Evolutionary conservation across 2,888 invertebrate species (phyloP), one percentile per base, ranked within the genome.

Genomic region (Troilus luridus): DNA sequence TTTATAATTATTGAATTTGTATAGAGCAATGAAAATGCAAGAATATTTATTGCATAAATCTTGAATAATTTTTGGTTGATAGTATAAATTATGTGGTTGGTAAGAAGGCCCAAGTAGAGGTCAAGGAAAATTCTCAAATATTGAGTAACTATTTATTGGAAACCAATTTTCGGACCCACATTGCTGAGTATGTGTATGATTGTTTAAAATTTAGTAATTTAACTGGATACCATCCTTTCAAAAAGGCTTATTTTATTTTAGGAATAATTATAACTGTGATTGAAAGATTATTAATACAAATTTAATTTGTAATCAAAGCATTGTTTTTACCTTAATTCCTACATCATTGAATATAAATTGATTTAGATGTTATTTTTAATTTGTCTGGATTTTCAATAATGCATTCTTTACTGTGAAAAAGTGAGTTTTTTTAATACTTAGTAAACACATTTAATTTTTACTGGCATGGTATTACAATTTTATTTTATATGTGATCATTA

Each of bases 391-490:
- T 85, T 85, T 19, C 11, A n/a, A n/a, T 85, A n/a, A 56, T 58
- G 56, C n/a, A 11, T 85, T 85, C 56, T 85, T 85, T 85, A 56
- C 85, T 85, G 56, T 85, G 85, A 85, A 85, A 85, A 85, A 85
- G 85, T 85, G n/a, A 56, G n/a, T 54, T 56, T 41, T 72, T 72
- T 85, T n/a, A n/a, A 56, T 85, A n/a, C 56, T 85, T 85, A 56
- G n/a, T 85, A 56, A 85, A 56, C n/a, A 85, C 54, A 21, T 85
- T 56, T 85, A 24, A 67, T 85, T 85, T 56, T 56, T 85, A 56
- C 1, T 56, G 21, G 12, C 56, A 85, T 14, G 10, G 21, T 54
- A 21, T 12, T 85, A 85, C 56, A 85, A 21, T 85, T 56, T 85
- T 85, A 56, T 56, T 56, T 17, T 85, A 54, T 54, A 41, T 85